phyloP scores from a whole-genome alignment of 1,140 invertebrate genomes.

The Platorchestia sp. region DNA sequence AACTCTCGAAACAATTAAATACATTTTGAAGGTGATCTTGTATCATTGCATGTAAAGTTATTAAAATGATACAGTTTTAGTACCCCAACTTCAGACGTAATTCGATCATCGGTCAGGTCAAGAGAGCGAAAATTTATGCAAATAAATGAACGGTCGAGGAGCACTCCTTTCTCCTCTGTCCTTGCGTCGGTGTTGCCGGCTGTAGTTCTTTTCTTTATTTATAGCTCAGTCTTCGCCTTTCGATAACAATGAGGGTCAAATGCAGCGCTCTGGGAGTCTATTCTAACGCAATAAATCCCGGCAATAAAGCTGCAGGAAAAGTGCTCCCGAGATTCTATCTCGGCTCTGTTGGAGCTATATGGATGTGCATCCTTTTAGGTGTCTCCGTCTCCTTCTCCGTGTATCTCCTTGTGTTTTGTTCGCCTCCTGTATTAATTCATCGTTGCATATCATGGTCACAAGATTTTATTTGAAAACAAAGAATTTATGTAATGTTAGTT shows the following conservation, averaged over 20 bases:
- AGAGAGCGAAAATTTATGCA: neutral
- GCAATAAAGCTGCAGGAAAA: slow-evolving; percentile 43
- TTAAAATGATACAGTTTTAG: neutral
- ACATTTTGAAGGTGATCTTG: neutral
- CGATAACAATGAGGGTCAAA: slow-evolving; percentile 54
- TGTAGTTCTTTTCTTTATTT: slow-evolving; percentile 49
- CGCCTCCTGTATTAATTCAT: neutral
- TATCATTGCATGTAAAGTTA: neutral
- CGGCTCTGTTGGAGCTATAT: neutral
- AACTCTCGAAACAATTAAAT: too few species aligned
- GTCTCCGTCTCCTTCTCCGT: neutral
- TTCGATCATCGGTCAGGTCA: neutral
- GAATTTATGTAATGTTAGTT: neutral
- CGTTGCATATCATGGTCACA: neutral
- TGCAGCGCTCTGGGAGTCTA: slow-evolving; percentile 50
- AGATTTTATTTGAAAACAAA: neutral
- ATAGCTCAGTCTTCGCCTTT: slow-evolving; percentile 44
- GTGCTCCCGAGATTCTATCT: slow-evolving; percentile 37
- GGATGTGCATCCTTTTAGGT: neutral
- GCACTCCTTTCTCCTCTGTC: neutral
- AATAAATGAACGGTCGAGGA: neutral
- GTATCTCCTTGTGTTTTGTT: neutral
- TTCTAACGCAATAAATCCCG: slow-evolving; percentile 51
- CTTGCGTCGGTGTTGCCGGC: neutral
- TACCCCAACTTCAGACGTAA: neutral